A percentile compares a stretch with the other conserved stretches of the same genome.
Evolutionary conservation across 2,888 invertebrate species (phyloP).

Genomic region (Caenorhabditis plicata): DNA sequence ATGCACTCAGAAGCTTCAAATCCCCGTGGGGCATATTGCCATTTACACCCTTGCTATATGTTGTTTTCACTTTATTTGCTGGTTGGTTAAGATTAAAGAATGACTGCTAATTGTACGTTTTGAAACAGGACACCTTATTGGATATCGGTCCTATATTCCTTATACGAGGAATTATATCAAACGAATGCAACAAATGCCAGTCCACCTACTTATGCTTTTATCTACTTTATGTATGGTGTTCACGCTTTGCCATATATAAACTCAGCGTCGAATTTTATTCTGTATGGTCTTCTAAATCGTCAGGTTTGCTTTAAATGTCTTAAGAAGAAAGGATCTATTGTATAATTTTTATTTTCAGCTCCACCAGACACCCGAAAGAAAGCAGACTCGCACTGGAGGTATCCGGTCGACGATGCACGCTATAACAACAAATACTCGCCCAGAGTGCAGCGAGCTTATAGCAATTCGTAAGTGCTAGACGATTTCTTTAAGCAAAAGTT

Average conservation of each 20-base stretch:
- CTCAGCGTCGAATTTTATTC: slow-evolving; percentile 61
- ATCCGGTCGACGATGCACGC: slow-evolving; percentile 21
- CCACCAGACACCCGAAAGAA: slow-evolving; percentile 27
- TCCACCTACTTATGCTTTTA: slow-evolving; percentile 47
- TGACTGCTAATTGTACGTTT: not conserved
- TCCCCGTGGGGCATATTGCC: slow-evolving; percentile 61
- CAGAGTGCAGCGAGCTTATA: slow-evolving; percentile 30
- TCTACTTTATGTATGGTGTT: slow-evolving; percentile 63
- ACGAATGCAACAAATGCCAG: slow-evolving; percentile 23
- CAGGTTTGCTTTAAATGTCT: slow-evolving; percentile 35
- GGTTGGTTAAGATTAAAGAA: slow-evolving; percentile 23
- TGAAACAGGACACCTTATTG: slow-evolving; percentile 59
- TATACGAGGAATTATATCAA: slow-evolving; percentile 49
- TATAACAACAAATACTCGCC: slow-evolving; percentile 19
- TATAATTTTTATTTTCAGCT: slow-evolving; percentile 10
- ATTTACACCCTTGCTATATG: slow-evolving; percentile 64
- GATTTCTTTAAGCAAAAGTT: not conserved
- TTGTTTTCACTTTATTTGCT: slow-evolving; percentile 62
- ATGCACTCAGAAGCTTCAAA: slow-evolving; percentile 34
- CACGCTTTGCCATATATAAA: slow-evolving; percentile 64
- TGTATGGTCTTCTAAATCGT: slow-evolving; percentile 57
- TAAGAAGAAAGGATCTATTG: not conserved
- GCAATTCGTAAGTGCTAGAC: slow-evolving; percentile 28
- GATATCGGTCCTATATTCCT: slow-evolving; percentile 58
- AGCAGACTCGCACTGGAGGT: slow-evolving; percentile 19